Conservation (phyloP, 2,888 invertebrate genomes). For the Hirtodrosophila cameraria region DNA sequence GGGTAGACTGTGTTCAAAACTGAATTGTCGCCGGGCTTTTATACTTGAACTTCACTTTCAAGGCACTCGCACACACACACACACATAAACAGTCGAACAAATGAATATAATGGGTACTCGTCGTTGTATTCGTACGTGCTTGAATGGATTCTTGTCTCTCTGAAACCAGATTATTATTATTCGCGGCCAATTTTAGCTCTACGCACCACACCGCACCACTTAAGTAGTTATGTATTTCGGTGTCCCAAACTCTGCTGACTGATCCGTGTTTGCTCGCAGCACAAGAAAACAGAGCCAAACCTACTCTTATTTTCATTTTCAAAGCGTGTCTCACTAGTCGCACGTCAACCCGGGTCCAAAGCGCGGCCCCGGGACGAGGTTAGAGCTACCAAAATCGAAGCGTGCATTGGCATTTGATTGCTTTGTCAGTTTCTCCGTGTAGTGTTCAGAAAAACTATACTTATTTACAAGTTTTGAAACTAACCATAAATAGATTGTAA, state of each 20-base stretch:
- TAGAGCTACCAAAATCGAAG: slow-evolving; percentile 14
- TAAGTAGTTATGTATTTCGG: slow-evolving; percentile 49
- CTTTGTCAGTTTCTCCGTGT: slow-evolving; percentile 5
- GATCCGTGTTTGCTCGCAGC: neutral
- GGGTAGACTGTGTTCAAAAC: slow-evolving; percentile 57
- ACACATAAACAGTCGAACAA: slow-evolving; percentile 19
- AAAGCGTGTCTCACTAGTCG: slow-evolving; percentile 58
- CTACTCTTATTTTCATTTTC: slow-evolving; percentile 76
- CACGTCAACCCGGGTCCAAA: slow-evolving; percentile 39
- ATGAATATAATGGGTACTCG: slow-evolving; percentile 53
- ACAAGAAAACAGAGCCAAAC: slow-evolving; percentile 30
- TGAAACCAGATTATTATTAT: slow-evolving; percentile 77
- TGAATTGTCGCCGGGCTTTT: slow-evolving; percentile 68
- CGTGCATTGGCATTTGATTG: slow-evolving; percentile 30
- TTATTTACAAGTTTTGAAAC: too few species aligned
- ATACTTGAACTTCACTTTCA: slow-evolving; percentile 77
- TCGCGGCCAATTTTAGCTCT: slow-evolving; percentile 59
- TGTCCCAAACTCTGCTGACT: slow-evolving; percentile 18
- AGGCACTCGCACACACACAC: slow-evolving; percentile 24
- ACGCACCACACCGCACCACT: slow-evolving; percentile 39
- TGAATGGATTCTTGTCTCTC: slow-evolving; percentile 65
- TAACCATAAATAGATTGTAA: too few species aligned
- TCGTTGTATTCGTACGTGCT: slow-evolving; percentile 58
- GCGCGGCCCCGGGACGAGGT: slow-evolving; percentile 16
- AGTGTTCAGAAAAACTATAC: too few species aligned